Base-by-base conservation (phyloP, 2,888 invertebrate genomes). In the Eulithis prunata region DNA sequence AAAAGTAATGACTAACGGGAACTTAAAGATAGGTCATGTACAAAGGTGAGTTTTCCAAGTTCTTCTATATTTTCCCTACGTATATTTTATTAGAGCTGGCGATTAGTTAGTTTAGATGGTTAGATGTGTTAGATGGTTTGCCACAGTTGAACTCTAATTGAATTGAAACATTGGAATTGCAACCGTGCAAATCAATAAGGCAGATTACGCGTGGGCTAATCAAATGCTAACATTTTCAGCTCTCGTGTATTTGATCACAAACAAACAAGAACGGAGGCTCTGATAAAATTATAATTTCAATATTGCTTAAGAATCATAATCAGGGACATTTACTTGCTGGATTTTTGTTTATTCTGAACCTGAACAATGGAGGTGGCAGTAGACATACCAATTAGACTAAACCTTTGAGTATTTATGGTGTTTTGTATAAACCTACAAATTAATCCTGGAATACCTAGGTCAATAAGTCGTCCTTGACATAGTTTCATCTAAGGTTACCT, bases 401-500 rank as follows among this genome's bases (percentile, higher is more conserved):
- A 14, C 6, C 1, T 1, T 46, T 8, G 38, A 38, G 38, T 38
- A 38, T 38, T 7, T 8, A 38, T 38, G 8, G 38, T 38, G 1
- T 38, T n/a, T n/a, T n/a, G n/a, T n/a, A n/a, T n/a, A n/a, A n/a
- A 3, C 41, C 41, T 41, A 41, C 2, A 41, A 3, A 28, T n/a
- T 32, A 46, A 14, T 61, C 53, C 13, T 36, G 11, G 8, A 60
- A 13, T 12, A 36, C 8, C 6, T 32, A 28, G 45, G 21, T 46
- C 54, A 52, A 13, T 36, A 62, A n/a, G 47, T 53, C 47, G 58
- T 58, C 64, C 64, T 64, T 56, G 59, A 59, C 32, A 45, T 14
- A 21, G 59, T 43, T 21, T 43, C 14, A 41, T 46, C 38, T 61
- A 49, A 57, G 61, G 65, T 57, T 53, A 65, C 61, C 49, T 53